phyloP scores from a whole-genome alignment of 2,888 invertebrate genomes.

The Clistopyga incitator region DNA sequence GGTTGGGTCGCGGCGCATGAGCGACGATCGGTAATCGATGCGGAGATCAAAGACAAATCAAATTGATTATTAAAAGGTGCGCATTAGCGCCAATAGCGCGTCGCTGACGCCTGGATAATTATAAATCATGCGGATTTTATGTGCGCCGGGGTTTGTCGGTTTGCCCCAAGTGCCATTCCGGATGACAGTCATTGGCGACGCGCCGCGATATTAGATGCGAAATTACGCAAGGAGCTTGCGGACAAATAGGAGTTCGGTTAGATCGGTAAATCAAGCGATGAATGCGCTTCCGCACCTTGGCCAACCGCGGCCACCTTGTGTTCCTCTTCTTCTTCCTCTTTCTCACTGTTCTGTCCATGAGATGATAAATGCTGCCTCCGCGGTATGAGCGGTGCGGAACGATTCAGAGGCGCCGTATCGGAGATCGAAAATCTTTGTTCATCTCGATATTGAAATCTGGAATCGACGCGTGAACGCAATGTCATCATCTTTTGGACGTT shows the following conservation, averaged over 20 bases:
- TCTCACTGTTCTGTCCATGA: slow-evolving; percentile 64
- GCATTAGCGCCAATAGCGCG: slow-evolving; percentile 17
- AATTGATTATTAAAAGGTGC: slow-evolving; percentile 39
- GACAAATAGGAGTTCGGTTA: slow-evolving; percentile 60
- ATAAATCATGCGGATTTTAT: slow-evolving; percentile 57
- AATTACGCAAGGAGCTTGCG: slow-evolving; percentile 57
- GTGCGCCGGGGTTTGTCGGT: slow-evolving; percentile 51
- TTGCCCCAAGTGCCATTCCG: slow-evolving; percentile 14
- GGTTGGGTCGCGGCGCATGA: slow-evolving; percentile 55
- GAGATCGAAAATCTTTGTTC: slow-evolving; percentile 29
- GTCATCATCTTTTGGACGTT: neutral
- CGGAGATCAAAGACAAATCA: slow-evolving; percentile 59
- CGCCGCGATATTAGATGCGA: slow-evolving; percentile 41
- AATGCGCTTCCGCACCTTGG: slow-evolving; percentile 59
- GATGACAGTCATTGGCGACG: slow-evolving; percentile 71
- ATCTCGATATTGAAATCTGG: slow-evolving; percentile 8
- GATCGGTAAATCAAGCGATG: slow-evolving; percentile 58
- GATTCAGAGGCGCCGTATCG: slow-evolving; percentile 47
- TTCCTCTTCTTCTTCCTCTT: slow-evolving; percentile 64
- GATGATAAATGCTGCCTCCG: slow-evolving; percentile 64
- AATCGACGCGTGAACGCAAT: neutral
- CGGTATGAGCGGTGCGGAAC: slow-evolving; percentile 14
- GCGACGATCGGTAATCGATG: slow-evolving; percentile 20
- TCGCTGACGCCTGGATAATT: slow-evolving; percentile 50
- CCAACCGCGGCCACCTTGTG: slow-evolving; percentile 36